Percentiles rank a stretch among this genome's conserved stretches.
These are phyloP conservation scores for Gymnodraco acuticeps DNA, from an alignment of 2,797 vertebrate species.

Conservation along the genomic window DNA sequence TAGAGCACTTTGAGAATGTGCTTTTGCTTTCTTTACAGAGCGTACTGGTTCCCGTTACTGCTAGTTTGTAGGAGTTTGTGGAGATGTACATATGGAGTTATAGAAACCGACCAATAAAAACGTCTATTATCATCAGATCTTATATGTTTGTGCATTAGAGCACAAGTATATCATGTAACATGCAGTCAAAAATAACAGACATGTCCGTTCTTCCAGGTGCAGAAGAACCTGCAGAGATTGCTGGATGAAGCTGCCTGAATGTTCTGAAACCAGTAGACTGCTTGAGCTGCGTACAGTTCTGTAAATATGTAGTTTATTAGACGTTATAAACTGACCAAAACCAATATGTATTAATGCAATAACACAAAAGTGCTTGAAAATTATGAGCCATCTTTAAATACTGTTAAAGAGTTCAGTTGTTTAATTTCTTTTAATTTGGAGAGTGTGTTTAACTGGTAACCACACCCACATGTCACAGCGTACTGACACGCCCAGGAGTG, in stretches of 20 bases:
- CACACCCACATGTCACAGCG: background rate
- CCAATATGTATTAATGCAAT: background rate
- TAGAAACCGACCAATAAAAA: too few species aligned
- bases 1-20: too few species aligned
- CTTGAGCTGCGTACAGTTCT: background rate
- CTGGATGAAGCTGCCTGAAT: slow-evolving; percentile 74
- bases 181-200: background rate
- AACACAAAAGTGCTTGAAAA: background rate
- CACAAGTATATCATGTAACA: too few species aligned
- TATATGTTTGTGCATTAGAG: too few species aligned
- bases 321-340: background rate
- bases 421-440: background rate
- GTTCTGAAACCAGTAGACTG: fast-evolving
- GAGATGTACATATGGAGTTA: too few species aligned
- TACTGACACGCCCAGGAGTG: background rate
- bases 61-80: too few species aligned
- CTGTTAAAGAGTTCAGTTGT: background rate
- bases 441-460: background rate
- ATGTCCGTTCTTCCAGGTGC: slow-evolving; percentile 71
- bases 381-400: background rate
- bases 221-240: slow-evolving; percentile 81
- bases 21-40: too few species aligned
- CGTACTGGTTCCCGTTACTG: too few species aligned
- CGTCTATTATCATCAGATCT: too few species aligned
- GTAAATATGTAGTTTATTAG: slow-evolving; percentile 26